Evolutionary conservation across 2,888 invertebrate genomes (phyloP).

Genomic region (Seira musarum): DNA sequence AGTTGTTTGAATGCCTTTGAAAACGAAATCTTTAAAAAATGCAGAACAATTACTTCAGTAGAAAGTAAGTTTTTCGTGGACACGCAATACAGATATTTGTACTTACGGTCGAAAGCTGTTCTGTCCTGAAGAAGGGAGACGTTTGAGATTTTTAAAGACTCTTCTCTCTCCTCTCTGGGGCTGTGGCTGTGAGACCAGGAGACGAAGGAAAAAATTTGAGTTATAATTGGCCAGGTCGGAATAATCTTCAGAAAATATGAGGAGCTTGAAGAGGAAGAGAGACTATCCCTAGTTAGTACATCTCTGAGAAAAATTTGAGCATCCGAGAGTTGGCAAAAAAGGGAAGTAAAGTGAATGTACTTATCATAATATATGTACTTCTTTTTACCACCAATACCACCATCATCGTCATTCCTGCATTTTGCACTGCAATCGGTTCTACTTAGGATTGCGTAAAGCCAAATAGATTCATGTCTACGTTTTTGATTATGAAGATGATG

Average conservation of each 20-base stretch:
- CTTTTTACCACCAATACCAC: conserved; percentile 24
- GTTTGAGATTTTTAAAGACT: conserved; percentile 69
- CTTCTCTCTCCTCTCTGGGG: conserved; percentile 52
- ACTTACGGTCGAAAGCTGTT: conserved; percentile 99
- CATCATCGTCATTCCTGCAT: conserved; percentile 18
- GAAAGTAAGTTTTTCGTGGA: conserved; percentile 1
- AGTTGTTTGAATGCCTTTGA: background rate
- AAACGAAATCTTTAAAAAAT: conserved; percentile 13
- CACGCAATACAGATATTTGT: conserved; percentile 52
- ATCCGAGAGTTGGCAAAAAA: conserved; percentile 16
- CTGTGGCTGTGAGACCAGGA: conserved; percentile 48
- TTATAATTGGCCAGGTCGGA: conserved; percentile 63
- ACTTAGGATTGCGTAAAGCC: conserved; percentile 31
- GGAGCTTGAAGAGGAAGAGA: conserved; percentile 25
- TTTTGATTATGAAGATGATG: background rate
- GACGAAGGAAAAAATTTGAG: conserved; percentile 47
- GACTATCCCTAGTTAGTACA: conserved; percentile 24
- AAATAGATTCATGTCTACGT: background rate
- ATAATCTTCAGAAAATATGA: conserved; percentile 36
- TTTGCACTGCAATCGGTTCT: conserved; percentile 26
- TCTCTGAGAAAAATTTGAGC: conserved; percentile 19
- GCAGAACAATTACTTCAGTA: conserved; percentile 19
- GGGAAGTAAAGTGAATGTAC: conserved; percentile 42
- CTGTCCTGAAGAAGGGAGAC: conserved; percentile 75
- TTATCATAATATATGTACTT: conserved; percentile 65